Conservation (phyloP, 1,140 invertebrate genomes). For the Euura saliciscinereae region DNA sequence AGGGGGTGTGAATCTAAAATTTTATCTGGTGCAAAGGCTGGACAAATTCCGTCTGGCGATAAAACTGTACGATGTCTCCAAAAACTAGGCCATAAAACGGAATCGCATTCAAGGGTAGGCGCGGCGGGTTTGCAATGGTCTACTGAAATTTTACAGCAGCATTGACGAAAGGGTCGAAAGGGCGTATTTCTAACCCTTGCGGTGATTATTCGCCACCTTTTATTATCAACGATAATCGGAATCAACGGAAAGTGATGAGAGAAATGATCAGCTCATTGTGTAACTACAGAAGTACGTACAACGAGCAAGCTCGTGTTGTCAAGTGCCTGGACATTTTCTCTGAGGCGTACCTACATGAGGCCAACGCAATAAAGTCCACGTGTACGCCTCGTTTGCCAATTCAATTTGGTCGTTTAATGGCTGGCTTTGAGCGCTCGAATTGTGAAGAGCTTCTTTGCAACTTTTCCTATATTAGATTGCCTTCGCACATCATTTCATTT, state of each 20-base stretch:
- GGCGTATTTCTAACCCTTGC: neutral
- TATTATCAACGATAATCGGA: too few species aligned
- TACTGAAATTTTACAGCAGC: neutral
- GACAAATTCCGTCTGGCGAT: neutral
- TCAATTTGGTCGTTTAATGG: neutral
- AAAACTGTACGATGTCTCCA: neutral
- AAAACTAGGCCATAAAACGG: neutral
- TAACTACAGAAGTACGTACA: too few species aligned
- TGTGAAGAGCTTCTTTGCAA: neutral
- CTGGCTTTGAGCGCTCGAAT: neutral
- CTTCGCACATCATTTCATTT: too few species aligned
- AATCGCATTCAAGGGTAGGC: neutral
- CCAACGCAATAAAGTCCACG: neutral
- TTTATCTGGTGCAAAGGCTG: too few species aligned
- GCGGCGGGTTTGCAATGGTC: neutral
- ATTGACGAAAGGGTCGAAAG: neutral
- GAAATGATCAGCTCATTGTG: too few species aligned
- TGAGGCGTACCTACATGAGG: neutral
- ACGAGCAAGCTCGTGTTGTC: too few species aligned
- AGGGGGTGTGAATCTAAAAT: too few species aligned
- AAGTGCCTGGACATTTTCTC: too few species aligned
- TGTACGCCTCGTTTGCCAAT: neutral
- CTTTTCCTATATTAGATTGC: too few species aligned
- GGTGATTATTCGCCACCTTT: too few species aligned
- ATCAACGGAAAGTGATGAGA: too few species aligned